phyloP scores from a whole-genome alignment of 2,888 invertebrate species.

The Kryphioiulus occultus region DNA sequence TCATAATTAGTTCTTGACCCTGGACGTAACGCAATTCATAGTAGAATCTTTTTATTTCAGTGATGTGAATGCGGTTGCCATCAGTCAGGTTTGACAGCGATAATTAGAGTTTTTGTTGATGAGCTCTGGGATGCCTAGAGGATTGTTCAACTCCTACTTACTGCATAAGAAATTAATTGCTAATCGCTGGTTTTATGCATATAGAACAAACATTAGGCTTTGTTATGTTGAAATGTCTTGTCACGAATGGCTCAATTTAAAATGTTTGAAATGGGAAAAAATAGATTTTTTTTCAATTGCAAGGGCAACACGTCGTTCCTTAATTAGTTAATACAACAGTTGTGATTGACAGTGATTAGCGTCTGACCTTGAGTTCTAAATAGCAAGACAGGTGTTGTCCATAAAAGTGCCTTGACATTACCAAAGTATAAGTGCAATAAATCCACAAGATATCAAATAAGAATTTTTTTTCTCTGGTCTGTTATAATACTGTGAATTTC shows the following conservation, averaged over 20 bases:
- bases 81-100: background rate
- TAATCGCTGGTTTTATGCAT: background rate
- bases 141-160: background rate
- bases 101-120: slow-evolving; percentile 5
- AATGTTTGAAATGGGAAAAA: background rate
- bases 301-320: background rate
- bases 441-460: too few species aligned
- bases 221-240: background rate
- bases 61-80: background rate
- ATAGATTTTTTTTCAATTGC: background rate
- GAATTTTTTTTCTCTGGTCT: too few species aligned
- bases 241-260: background rate
- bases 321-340: background rate
- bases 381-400: too few species aligned
- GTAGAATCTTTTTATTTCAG: background rate
- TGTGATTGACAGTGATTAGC: background rate
- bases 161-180: background rate
- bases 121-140: background rate
- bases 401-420: too few species aligned
- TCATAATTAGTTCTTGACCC: background rate
- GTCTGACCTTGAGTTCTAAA: background rate
- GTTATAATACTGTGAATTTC: too few species aligned
- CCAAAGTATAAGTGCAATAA: too few species aligned
- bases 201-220: background rate
- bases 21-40: slow-evolving; percentile 2